Evolutionary conservation across 2,797 vertebrate species (phyloP).

Genomic region (Leptodon cayanensis): DNA sequence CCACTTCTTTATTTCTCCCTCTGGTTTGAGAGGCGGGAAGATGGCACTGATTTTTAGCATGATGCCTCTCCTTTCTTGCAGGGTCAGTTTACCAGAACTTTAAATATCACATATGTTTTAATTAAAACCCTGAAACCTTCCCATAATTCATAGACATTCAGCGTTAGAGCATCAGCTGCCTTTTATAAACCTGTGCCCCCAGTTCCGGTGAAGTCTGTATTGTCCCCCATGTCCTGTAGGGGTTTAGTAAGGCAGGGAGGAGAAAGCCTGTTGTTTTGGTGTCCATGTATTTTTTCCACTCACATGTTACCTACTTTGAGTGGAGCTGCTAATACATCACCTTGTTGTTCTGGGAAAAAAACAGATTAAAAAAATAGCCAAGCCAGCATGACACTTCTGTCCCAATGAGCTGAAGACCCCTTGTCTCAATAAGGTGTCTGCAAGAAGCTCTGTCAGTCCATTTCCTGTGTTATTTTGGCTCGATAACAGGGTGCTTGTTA

Average conservation of each 20-base stretch:
- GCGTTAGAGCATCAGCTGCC: background rate
- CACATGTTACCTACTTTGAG: background rate
- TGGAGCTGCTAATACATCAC: background rate
- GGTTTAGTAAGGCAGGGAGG: background rate
- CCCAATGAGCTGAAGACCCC: background rate
- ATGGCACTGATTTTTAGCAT: background rate
- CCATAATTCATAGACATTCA: background rate
- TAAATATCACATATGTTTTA: background rate
- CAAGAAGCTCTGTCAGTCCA: background rate
- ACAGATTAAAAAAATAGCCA: background rate
- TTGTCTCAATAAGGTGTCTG: background rate
- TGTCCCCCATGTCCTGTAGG: accelerated
- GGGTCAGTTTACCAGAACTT: background rate
- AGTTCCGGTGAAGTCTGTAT: background rate
- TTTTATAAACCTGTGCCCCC: background rate
- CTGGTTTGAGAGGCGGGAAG: background rate
- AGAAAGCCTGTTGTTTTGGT: background rate
- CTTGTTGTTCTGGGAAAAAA: background rate
- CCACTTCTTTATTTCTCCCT: background rate
- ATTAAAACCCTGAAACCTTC: background rate
- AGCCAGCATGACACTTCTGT: background rate
- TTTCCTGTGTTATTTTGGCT: background rate
- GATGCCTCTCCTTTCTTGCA: background rate
- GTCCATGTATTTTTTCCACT: background rate
- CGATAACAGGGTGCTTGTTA: background rate